Evolutionary conservation across 2,888 invertebrate species (phyloP).

Genomic region (Lordiphosa andalusiaca): DNA sequence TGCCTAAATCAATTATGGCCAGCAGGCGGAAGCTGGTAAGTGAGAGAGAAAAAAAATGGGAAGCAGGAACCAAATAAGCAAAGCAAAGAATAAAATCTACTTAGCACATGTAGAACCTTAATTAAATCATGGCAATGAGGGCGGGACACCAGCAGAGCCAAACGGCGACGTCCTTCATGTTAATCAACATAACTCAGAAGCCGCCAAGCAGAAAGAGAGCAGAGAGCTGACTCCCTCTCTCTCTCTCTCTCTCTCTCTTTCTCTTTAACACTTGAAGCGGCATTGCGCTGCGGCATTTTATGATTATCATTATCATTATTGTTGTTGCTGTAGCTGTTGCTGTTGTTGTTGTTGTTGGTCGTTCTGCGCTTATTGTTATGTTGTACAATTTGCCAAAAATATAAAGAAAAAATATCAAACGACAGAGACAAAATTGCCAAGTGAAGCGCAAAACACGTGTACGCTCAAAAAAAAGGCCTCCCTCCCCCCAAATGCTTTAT

Average conservation of each 20-base stretch:
- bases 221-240: background rate
- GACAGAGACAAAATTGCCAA: slow-evolving; percentile 11
- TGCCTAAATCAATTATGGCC: slow-evolving; percentile 66
- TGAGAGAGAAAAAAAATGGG: background rate
- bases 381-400: slow-evolving; percentile 44
- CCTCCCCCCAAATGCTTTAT: slow-evolving; percentile 3
- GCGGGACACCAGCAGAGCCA: slow-evolving; percentile 4
- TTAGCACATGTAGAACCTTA: slow-evolving; percentile 71
- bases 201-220: slow-evolving; percentile 14
- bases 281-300: slow-evolving; percentile 44
- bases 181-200: slow-evolving; percentile 50
- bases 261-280: slow-evolving; percentile 46
- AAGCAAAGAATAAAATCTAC: slow-evolving; percentile 63
- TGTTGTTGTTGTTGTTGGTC: slow-evolving; percentile 24
- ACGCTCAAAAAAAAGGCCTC: background rate
- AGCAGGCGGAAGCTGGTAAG: slow-evolving; percentile 29
- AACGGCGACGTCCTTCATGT: slow-evolving; percentile 32
- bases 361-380: slow-evolving; percentile 57
- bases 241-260: slow-evolving; percentile 7
- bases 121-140: slow-evolving; percentile 63
- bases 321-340: slow-evolving; percentile 20
- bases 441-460: slow-evolving; percentile 9
- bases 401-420: slow-evolving; percentile 16
- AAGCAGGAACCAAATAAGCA: slow-evolving; percentile 9
- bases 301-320: slow-evolving; percentile 61